phyloP scores from a whole-genome alignment of 2,797 vertebrate species.

The Manis pentadactyla region DNA sequence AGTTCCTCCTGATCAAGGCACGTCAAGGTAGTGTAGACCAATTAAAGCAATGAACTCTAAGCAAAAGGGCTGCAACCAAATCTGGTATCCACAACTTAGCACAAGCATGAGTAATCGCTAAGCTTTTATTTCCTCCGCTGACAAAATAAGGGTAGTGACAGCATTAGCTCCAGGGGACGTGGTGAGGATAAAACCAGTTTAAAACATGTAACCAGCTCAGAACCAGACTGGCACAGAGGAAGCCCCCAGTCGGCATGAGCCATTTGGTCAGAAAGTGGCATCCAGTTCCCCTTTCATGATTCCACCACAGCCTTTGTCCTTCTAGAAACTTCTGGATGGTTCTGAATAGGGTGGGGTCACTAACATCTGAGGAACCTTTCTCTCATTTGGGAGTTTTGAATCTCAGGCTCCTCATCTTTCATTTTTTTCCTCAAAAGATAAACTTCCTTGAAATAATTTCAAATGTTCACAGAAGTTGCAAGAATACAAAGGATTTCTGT shows the following conservation, averaged over 20 bases:
- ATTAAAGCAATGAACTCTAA: neutral
- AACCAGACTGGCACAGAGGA: neutral
- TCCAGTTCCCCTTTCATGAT: neutral
- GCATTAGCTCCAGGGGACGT: neutral
- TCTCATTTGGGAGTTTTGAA: neutral
- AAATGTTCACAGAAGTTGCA: neutral
- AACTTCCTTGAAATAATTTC: constrained; percentile 12
- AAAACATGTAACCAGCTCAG: neutral
- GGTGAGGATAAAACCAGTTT: neutral
- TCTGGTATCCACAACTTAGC: neutral
- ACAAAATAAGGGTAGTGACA: neutral
- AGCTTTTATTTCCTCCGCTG: neutral
- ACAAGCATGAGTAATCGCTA: too few relatives aligned
- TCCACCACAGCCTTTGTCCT: neutral
- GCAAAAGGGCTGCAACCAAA: neutral
- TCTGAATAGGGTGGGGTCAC: neutral
- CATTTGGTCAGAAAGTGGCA: too few relatives aligned
- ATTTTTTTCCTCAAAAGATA: neutral
- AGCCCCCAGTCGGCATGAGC: neutral
- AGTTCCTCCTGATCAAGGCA: neutral
- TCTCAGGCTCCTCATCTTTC: neutral
- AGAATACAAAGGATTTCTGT: neutral
- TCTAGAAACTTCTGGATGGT: neutral
- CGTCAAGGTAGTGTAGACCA: neutral
- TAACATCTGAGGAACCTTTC: neutral